Conservation (phyloP, 2,888 invertebrate species). For the Agrochola circellaris region DNA sequence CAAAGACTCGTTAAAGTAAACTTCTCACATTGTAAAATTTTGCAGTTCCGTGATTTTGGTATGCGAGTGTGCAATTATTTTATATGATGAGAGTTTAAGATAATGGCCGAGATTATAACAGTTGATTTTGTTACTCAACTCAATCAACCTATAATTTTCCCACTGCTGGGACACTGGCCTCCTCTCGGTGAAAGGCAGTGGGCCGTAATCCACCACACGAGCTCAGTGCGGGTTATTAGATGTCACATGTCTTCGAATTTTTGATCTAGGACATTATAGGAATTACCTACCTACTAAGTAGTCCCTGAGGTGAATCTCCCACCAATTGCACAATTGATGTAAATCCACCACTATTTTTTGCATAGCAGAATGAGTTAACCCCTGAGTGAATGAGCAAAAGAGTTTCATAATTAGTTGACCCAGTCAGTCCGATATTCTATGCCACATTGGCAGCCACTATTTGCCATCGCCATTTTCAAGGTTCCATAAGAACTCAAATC, state of each 20-base stretch:
- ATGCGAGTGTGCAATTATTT: slow-evolving; percentile 15
- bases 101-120: slow-evolving; percentile 5
- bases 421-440: no score
- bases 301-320: neutral
- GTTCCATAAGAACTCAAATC: neutral
- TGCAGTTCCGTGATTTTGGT: slow-evolving; percentile 42
- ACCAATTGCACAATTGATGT: neutral
- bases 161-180: no score
- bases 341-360: neutral
- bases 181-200: no score
- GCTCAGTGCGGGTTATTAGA: no score
- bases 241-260: no score
- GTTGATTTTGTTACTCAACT: slow-evolving; percentile 2
- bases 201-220: no score
- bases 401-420: no score
- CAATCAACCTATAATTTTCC: no score
- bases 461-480: neutral
- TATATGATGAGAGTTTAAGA: slow-evolving; percentile 42
- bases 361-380: neutral
- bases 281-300: no score
- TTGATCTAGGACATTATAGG: no score
- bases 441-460: no score
- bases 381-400: no score
- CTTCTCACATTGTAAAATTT: slow-evolving; percentile 31
- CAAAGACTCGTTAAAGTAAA: slow-evolving; percentile 36